phyloP scores from a whole-genome alignment of 2,113 vertebrate genomes.

The Plotosus lineatus region DNA sequence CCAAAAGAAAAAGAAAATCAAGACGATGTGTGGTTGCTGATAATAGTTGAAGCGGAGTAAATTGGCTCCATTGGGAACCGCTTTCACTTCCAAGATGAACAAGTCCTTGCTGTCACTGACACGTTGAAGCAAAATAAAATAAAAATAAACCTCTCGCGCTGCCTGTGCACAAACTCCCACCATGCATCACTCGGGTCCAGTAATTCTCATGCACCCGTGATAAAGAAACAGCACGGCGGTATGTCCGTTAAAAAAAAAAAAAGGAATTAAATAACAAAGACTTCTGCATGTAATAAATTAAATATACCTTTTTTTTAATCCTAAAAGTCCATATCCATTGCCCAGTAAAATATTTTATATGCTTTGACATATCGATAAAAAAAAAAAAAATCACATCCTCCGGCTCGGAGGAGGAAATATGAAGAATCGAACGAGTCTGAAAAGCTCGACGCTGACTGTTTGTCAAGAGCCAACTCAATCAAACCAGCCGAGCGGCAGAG shows the following conservation, averaged over 20 bases:
- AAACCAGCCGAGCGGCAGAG: constrained; percentile 4
- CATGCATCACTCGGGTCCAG: constrained; percentile 29
- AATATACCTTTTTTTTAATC: not conserved
- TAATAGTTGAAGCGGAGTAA: constrained; percentile 39
- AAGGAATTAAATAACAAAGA: not conserved
- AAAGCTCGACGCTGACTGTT: not conserved
- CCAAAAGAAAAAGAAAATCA: not conserved
- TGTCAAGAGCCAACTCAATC: constrained; percentile 18
- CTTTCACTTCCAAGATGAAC: constrained; percentile 1
- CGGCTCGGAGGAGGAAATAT: not conserved
- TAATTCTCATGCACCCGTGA: constrained; percentile 15
- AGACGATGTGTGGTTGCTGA: constrained; percentile 18
- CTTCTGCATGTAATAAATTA: not conserved
- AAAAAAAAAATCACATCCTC: not conserved
- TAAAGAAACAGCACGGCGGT: not conserved
- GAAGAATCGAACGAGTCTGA: not conserved
- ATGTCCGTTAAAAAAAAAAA: not conserved
- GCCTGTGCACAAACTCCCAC: constrained; percentile 1
- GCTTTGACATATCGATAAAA: not conserved
- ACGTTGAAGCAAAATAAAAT: constrained; percentile 23
- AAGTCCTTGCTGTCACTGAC: constrained; percentile 26
- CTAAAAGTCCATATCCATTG: not conserved
- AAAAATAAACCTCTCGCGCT: constrained; percentile 37
- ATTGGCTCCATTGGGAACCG: constrained; percentile 43
- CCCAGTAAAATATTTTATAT: not conserved